Base-by-base conservation (phyloP, 2,113 vertebrate species). In the Oncorhynchus mykiss region DNA sequence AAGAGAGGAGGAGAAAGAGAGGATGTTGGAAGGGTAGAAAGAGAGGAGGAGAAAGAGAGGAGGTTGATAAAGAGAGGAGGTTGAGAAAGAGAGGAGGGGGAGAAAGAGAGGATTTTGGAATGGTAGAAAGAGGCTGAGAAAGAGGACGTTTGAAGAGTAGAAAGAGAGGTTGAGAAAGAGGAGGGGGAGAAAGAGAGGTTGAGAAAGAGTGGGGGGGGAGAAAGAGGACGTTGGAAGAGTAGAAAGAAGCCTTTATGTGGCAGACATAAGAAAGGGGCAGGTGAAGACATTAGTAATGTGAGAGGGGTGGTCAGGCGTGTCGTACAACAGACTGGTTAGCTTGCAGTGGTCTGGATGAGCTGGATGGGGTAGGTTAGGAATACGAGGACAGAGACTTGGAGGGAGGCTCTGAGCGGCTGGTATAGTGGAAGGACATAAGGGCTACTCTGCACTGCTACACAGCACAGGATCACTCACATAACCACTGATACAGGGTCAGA, bases 281-380 rank as follows among this genome's bases (percentile, higher is more conserved):
- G 67, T 68, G 29, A 68, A 68, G 14, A 39, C 67, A 34, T 68
- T 68, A 31, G 67, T 68, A 14, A 31, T 51, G 45, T 70, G 69
- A 24, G 22, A 20, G 2, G 20, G 24, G 22, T n/a, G 24, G 49
- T 70, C 69, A 70, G 6, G n/a, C 13, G 24, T 49, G 9, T 51
- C 22, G 5, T 39, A 70, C 45, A 70, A 70, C 69, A 49, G 45
- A 70, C 4, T 70, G 45, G 45, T 24, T 22, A 51, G 20, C 69
- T n/a, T 49, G n/a, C 45, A 51, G 68, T 70, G 20, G 49, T 70
- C 69, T 51, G 39, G 68, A 49, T 11, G 60, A 64, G 24, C 59
- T 60, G 59, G 59, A 45, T 45, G 8, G 39, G 39, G 2, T 39
- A 34, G 1, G 34, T 6, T 34, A 39, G 34, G 7, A 39, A 39